A percentile compares a stretch with the other conserved stretches of the same genome.
Conservation (phyloP, 2,888 invertebrate species). For the Creontiades dilutus region DNA sequence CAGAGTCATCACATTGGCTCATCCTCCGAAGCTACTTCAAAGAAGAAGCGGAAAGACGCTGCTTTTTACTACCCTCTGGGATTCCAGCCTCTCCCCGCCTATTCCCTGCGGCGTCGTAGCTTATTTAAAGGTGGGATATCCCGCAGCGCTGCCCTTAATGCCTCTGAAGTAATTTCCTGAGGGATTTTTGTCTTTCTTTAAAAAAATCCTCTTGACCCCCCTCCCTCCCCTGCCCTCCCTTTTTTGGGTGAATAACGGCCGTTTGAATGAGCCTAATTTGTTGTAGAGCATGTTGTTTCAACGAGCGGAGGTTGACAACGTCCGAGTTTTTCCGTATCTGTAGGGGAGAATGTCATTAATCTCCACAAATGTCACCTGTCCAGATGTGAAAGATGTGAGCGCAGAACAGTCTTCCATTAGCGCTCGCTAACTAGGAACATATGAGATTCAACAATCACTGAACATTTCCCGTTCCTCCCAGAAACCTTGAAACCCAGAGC, state of each 20-base stretch:
- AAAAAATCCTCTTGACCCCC: slow-evolving; percentile 24
- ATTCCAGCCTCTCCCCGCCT: not conserved
- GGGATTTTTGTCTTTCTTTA: slow-evolving; percentile 12
- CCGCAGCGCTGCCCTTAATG: slow-evolving; percentile 11
- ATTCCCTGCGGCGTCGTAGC: slow-evolving; percentile 49
- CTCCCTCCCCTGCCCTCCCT: not conserved
- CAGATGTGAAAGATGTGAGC: not conserved
- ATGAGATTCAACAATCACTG: not conserved
- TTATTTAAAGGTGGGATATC: slow-evolving; percentile 52
- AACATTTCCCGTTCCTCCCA: too few relatives aligned
- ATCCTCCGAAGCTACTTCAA: slow-evolving; percentile 39
- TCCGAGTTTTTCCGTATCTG: not conserved
- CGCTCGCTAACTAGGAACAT: not conserved
- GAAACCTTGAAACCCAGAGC: too few relatives aligned
- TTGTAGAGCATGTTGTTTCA: not conserved
- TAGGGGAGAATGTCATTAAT: not conserved
- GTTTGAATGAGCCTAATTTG: not conserved
- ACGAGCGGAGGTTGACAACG: not conserved
- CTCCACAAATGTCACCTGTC: slow-evolving; percentile 12
- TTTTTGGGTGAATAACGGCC: not conserved
- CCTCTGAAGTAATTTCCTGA: slow-evolving; percentile 24
- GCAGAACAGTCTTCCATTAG: not conserved
- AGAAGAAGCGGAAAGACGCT: slow-evolving; percentile 27
- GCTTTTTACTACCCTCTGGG: slow-evolving; percentile 4
- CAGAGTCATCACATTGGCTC: slow-evolving; percentile 39